These are phyloP conservation scores for Pandemis cinnamomeana DNA, from an alignment of 2,888 invertebrate species.

Conservation along the genomic window DNA sequence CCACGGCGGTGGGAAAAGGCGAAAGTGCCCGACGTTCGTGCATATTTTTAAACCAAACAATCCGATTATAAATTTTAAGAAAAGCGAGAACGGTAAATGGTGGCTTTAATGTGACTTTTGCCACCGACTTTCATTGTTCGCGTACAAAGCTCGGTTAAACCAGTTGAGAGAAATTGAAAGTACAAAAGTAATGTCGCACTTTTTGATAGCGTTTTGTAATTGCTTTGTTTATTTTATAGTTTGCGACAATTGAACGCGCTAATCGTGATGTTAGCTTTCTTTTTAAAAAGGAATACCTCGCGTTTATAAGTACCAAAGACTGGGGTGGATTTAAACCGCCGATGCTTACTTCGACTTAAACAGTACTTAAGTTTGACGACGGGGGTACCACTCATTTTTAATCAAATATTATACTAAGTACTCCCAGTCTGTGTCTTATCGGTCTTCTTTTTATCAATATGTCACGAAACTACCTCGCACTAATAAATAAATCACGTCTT, in stretches of 20 bases:
- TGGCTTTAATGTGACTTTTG: conserved; percentile 40
- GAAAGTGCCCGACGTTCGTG: conserved; percentile 57
- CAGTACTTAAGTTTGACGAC: too few relatives aligned
- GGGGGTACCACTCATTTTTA: too few relatives aligned
- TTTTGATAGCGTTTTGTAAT: conserved; percentile 9
- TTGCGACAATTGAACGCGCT: neutral
- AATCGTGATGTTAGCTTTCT: neutral
- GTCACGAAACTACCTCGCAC: too few relatives aligned
- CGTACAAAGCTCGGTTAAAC: conserved; percentile 25
- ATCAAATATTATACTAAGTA: too few relatives aligned
- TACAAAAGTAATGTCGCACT: neutral
- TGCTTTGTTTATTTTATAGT: conserved; percentile 3
- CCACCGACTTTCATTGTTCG: conserved; percentile 34
- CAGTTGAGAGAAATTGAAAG: conserved; percentile 9
- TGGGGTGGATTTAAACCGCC: too few relatives aligned
- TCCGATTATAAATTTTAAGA: conserved; percentile 59
- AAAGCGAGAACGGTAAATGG: conserved; percentile 58
- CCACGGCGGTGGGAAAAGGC: conserved; percentile 46
- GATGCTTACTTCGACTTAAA: too few relatives aligned
- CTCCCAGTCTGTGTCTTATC: too few relatives aligned
- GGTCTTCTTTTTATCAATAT: too few relatives aligned
- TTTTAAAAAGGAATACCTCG: neutral
- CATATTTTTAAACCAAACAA: conserved; percentile 54
- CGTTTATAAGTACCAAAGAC: neutral
- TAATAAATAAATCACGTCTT: too few relatives aligned